Evolutionary conservation across 2,888 invertebrate species (phyloP).

Genomic region (Metalampra italica): DNA sequence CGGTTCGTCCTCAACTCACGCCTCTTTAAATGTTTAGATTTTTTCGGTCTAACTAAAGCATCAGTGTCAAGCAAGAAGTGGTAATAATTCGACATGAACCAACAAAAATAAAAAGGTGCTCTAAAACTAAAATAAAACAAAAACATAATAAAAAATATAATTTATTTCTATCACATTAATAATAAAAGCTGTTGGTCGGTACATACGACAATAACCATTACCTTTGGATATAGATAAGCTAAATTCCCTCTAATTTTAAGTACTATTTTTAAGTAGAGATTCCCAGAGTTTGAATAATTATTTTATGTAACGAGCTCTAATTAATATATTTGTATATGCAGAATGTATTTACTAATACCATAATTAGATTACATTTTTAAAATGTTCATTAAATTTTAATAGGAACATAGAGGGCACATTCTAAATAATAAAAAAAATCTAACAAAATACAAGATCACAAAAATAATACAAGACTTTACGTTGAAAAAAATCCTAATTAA

Average conservation of each 20-base stretch:
- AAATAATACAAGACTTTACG: constrained; percentile 37
- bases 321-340: constrained; percentile 12
- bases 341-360: constrained; percentile 18
- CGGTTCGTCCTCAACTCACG: too few species aligned
- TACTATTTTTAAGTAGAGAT: constrained; percentile 74
- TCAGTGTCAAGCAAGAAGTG: too few species aligned
- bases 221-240: constrained; percentile 51
- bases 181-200: constrained; percentile 38
- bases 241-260: constrained; percentile 62
- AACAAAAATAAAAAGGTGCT: constrained; percentile 36
- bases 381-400: constrained; percentile 28
- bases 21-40: too few species aligned
- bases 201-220: constrained; percentile 46
- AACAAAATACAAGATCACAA: constrained; percentile 37
- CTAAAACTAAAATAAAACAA: constrained; percentile 62
- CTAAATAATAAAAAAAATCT: constrained; percentile 44
- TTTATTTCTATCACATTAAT: constrained; percentile 68
- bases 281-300: constrained; percentile 30
- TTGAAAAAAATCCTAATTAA: constrained; percentile 29
- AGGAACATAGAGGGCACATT: constrained; percentile 57
- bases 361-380: constrained; percentile 21
- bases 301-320: constrained; percentile 15
- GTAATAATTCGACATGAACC: too few species aligned
- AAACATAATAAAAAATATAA: constrained; percentile 62
- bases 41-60: too few species aligned